A percentile compares a stretch with the other conserved stretches of the same genome.
Evolutionary conservation across 2,797 vertebrate species (phyloP).

Genomic region (Apogon talboti): DNA sequence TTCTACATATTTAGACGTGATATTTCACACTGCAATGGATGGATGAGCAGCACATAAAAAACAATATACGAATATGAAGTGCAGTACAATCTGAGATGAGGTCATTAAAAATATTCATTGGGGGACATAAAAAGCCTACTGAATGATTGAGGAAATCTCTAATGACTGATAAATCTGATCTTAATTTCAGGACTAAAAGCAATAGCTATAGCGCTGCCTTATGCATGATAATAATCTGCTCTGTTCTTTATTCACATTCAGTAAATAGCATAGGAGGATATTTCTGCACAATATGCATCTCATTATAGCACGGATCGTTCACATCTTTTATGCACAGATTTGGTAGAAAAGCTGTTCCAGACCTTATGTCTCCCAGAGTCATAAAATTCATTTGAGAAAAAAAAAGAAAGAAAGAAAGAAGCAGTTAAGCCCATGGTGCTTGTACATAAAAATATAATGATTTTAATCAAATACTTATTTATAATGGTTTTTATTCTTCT

Average conservation of each 20-base stretch:
- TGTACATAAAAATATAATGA: background rate
- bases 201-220: too few species aligned
- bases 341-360: conserved; percentile 7
- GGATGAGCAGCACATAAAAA: too few species aligned
- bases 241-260: too few species aligned
- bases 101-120: conserved; percentile 41
- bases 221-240: too few species aligned
- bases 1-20: too few species aligned
- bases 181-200: too few species aligned
- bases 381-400: conserved; percentile 1
- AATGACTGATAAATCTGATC: conserved; percentile 52
- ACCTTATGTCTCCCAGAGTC: conserved; percentile 3
- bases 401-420: conserved; percentile 1
- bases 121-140: conserved; percentile 43
- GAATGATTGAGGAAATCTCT: conserved; percentile 39
- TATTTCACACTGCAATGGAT: too few species aligned
- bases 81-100: conserved; percentile 21
- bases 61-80: conserved; percentile 31
- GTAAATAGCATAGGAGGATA: too few species aligned
- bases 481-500: too few species aligned
- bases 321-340: conserved; percentile 32
- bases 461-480: too few species aligned
- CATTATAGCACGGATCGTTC: conserved; percentile 21
- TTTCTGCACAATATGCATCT: conserved; percentile 33
- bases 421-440: background rate